Evolutionary conservation across 1,140 invertebrate species (phyloP).

Genomic region (Parapsyche elsis): DNA sequence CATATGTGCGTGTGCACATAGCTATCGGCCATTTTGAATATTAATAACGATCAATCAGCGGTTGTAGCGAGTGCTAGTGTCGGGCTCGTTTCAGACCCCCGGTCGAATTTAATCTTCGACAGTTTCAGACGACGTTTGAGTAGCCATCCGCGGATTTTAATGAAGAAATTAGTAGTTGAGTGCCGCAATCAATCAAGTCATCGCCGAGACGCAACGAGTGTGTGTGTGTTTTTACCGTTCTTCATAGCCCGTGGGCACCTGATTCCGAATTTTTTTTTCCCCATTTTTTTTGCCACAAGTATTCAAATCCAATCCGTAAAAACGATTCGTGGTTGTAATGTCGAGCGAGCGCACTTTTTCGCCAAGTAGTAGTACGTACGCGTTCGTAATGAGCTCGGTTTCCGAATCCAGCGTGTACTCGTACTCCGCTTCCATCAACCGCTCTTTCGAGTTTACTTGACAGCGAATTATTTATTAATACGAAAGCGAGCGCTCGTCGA

Average conservation of each 20-base stretch:
- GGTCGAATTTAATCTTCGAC: background rate
- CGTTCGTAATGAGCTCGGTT: background rate
- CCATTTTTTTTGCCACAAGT: background rate
- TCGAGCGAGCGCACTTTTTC: background rate
- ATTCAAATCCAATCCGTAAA: slow-evolving; percentile 5
- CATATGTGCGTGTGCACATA: background rate
- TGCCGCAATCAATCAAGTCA: slow-evolving; percentile 40
- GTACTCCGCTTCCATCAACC: background rate
- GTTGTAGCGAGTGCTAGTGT: background rate
- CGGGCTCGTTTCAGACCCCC: background rate
- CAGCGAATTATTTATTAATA: slow-evolving; percentile 5
- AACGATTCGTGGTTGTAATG: background rate
- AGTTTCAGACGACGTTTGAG: slow-evolving; percentile 11
- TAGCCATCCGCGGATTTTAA: slow-evolving; percentile 33
- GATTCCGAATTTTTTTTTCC: background rate
- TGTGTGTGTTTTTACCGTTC: slow-evolving; percentile 42
- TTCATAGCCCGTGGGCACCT: slow-evolving; percentile 24
- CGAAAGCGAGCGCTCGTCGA: background rate
- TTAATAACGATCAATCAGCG: slow-evolving; percentile 41
- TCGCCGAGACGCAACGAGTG: background rate
- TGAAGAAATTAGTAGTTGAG: slow-evolving; percentile 45
- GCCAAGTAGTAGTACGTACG: background rate
- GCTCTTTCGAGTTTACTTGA: background rate
- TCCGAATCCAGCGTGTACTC: background rate
- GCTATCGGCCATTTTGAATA: slow-evolving; percentile 40